These are phyloP conservation scores for Andrena chrysosceles DNA, from an alignment of 2,888 invertebrate genomes.

Conservation along the genomic window DNA sequence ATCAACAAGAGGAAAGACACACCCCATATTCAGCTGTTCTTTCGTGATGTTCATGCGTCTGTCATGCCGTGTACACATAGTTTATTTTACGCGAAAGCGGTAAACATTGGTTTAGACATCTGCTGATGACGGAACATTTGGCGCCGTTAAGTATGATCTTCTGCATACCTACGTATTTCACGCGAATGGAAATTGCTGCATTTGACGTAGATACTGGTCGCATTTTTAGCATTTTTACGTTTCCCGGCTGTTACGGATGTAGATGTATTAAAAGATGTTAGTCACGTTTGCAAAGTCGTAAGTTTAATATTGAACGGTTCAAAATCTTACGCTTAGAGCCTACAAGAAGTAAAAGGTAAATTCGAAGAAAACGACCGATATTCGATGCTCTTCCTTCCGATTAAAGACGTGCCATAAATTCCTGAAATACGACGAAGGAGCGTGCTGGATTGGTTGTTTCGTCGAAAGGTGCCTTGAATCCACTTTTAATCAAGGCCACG, in stretches of 20 bases:
- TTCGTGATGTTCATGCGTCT: background rate
- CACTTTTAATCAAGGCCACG: constrained; percentile 58
- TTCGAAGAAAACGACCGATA: background rate
- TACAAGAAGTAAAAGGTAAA: background rate
- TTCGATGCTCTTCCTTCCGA: background rate
- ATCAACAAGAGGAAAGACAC: background rate
- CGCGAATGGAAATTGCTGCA: constrained; percentile 9
- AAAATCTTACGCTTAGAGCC: background rate
- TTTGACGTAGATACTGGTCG: background rate
- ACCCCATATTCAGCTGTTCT: background rate
- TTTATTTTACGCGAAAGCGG: constrained; percentile 27
- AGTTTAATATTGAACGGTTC: background rate
- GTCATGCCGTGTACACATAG: background rate
- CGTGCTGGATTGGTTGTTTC: constrained; percentile 8
- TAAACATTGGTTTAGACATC: constrained; percentile 31
- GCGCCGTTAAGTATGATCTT: background rate
- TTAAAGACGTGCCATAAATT: background rate
- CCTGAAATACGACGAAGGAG: constrained; percentile 16
- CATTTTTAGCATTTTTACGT: background rate
- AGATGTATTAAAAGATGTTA: background rate
- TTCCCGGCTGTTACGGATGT: background rate
- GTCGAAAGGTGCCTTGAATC: constrained; percentile 40
- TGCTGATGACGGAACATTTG: constrained; percentile 4
- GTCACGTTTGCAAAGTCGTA: background rate
- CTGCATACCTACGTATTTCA: background rate